Percentiles rank a stretch among this genome's conserved stretches.
Conservation (phyloP, 2,888 invertebrate species). For the Callyntrura sp. region DNA sequence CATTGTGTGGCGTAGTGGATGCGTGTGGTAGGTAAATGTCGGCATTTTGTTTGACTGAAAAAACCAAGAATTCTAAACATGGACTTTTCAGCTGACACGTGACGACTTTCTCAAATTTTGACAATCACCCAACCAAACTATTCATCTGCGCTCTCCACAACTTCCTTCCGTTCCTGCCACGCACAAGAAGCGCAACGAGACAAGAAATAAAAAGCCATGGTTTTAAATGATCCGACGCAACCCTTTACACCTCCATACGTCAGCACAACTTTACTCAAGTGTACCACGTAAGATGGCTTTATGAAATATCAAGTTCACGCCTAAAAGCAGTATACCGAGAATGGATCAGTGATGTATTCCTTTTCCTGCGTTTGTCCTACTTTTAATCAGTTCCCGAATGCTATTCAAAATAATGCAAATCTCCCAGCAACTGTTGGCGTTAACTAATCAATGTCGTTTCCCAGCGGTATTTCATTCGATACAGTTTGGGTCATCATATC, state of each 20-base stretch:
- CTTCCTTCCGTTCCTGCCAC: constrained; percentile 7
- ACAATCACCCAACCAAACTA: constrained; percentile 48
- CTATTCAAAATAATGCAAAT: background rate
- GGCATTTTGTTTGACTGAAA: constrained; percentile 77
- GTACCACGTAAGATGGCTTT: background rate
- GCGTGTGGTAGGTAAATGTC: constrained; percentile 69
- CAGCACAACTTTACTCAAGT: constrained; percentile 55
- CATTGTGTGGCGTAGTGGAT: background rate
- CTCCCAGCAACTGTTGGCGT: background rate
- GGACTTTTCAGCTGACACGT: constrained; percentile 42
- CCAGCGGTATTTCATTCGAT: too few species aligned
- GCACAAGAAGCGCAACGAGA: constrained; percentile 2
- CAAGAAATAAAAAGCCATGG: constrained; percentile 46
- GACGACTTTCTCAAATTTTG: constrained; percentile 50
- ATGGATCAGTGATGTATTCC: background rate
- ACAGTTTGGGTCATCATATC: too few species aligned
- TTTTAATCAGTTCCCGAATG: too few species aligned
- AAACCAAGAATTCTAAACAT: constrained; percentile 68
- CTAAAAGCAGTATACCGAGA: background rate
- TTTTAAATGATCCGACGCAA: constrained; percentile 74
- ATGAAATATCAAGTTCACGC: background rate
- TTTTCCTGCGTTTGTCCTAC: background rate
- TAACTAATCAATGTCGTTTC: constrained; percentile 38
- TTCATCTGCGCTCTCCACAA: background rate
- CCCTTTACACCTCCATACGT: constrained; percentile 75